Evolutionary conservation across 2,113 vertebrate species (phyloP).

Genomic region (Sinocyclocheilus anshuiensis): DNA sequence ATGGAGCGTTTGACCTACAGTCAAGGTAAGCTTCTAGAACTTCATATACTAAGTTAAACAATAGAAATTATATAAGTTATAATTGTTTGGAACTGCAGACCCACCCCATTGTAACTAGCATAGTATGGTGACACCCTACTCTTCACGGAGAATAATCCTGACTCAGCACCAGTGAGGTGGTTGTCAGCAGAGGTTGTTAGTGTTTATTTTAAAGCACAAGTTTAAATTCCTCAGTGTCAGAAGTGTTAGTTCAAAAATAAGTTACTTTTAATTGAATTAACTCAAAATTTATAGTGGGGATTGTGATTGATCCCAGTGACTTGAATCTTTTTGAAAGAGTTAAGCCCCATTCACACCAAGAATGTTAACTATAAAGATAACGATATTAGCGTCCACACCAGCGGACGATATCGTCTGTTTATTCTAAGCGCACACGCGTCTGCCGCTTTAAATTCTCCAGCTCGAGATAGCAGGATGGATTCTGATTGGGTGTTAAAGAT

Average conservation of each 20-base stretch:
- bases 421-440: too few relatives aligned
- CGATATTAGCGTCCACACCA: too few relatives aligned
- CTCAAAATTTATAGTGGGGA: background rate
- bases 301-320: background rate
- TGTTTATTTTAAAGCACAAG: background rate
- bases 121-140: background rate
- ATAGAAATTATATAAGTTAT: too few relatives aligned
- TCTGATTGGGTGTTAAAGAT: too few relatives aligned
- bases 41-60: background rate
- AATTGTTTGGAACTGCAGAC: background rate
- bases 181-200: background rate
- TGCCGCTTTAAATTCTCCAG: too few relatives aligned
- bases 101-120: background rate
- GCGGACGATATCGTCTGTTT: too few relatives aligned
- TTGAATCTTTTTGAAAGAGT: background rate
- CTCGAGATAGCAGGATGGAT: too few relatives aligned
- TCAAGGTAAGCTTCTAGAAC: constrained; percentile 70
- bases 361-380: too few relatives aligned
- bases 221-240: background rate
- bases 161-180: background rate
- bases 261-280: background rate
- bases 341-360: too few relatives aligned
- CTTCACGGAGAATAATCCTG: background rate
- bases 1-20: constrained; percentile 79
- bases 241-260: background rate